These are phyloP conservation scores for Dunckerocampus dactyliophorus DNA, from an alignment of 2,113 vertebrate species.

Conservation along the genomic window DNA sequence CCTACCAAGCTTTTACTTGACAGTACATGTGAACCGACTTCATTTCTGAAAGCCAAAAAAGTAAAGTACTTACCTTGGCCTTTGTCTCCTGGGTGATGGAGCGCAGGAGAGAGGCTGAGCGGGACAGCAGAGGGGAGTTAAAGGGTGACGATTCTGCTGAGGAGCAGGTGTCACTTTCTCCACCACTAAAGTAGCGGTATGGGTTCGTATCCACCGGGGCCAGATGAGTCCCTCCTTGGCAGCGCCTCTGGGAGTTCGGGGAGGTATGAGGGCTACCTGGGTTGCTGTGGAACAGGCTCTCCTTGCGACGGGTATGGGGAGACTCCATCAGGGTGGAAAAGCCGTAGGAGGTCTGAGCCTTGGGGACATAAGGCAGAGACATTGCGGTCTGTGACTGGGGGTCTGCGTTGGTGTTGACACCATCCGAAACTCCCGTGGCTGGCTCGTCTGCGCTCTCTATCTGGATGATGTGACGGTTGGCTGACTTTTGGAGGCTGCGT, in stretches of 20 bases:
- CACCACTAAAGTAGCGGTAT: conserved; percentile 88
- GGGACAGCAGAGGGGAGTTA: conserved; percentile 87
- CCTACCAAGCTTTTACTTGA: background rate
- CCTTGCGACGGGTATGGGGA: conserved; percentile 90
- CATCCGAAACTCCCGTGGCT: conserved; percentile 12
- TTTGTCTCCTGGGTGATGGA: conserved; percentile 90
- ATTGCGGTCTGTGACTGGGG: conserved; percentile 87
- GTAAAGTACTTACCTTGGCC: conserved; percentile 73
- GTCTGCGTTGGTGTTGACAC: conserved; percentile 76
- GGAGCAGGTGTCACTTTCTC: conserved; percentile 94
- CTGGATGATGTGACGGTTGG: conserved; percentile 91
- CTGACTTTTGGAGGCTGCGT: conserved; percentile 77
- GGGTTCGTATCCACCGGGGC: conserved; percentile 79
- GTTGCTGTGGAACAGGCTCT: conserved; percentile 92
- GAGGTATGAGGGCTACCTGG: conserved; percentile 85
- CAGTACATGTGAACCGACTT: background rate
- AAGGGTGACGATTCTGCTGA: conserved; percentile 93
- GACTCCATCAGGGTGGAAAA: conserved; percentile 90
- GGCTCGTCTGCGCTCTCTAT: conserved; percentile 89
- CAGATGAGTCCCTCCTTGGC: conserved; percentile 71
- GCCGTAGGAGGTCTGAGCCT: conserved; percentile 93
- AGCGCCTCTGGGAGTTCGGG: conserved; percentile 78
- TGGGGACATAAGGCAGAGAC: conserved; percentile 89
- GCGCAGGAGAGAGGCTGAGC: conserved; percentile 88
- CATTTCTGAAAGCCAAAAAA: background rate